Conservation (phyloP, 2,888 invertebrate genomes). For the Apamea monoglypha region DNA sequence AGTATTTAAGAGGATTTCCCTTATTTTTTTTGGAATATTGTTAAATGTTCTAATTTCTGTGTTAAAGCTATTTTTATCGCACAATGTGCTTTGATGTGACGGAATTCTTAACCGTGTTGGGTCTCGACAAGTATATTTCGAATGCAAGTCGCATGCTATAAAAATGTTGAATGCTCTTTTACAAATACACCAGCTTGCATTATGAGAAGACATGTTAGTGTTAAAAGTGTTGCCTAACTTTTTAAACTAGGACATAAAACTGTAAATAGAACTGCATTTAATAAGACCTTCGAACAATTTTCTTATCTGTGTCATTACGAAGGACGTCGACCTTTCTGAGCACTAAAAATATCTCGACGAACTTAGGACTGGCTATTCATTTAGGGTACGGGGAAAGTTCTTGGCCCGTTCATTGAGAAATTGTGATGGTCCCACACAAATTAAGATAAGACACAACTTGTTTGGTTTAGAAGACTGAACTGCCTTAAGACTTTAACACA, state of each 20-base stretch:
- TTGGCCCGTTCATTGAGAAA: slow-evolving; percentile 24
- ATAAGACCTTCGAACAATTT: slow-evolving; percentile 12
- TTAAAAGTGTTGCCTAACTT: background rate
- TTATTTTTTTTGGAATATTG: too few relatives aligned
- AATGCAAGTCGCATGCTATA: too few relatives aligned
- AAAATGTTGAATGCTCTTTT: too few relatives aligned
- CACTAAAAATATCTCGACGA: slow-evolving; percentile 39
- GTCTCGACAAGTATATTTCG: too few relatives aligned
- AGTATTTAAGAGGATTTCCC: too few relatives aligned
- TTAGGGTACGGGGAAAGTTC: slow-evolving; percentile 24
- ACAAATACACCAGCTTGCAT: too few relatives aligned
- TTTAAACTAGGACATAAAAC: background rate
- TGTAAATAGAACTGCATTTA: slow-evolving; percentile 16
- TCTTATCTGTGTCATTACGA: slow-evolving; percentile 32
- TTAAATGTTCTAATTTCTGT: too few relatives aligned
- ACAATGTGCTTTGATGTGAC: too few relatives aligned
- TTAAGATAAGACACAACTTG: slow-evolving; percentile 32
- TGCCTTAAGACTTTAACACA: background rate
- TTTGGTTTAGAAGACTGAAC: background rate
- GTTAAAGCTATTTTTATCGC: too few relatives aligned
- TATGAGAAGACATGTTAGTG: too few relatives aligned
- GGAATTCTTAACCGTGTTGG: too few relatives aligned
- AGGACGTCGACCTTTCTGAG: slow-evolving; percentile 14
- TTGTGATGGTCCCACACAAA: slow-evolving; percentile 35
- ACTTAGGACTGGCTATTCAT: slow-evolving; percentile 27